Evolutionary conservation across 2,113 vertebrate genomes (phyloP).

Genomic region (Podarcis raffonei): DNA sequence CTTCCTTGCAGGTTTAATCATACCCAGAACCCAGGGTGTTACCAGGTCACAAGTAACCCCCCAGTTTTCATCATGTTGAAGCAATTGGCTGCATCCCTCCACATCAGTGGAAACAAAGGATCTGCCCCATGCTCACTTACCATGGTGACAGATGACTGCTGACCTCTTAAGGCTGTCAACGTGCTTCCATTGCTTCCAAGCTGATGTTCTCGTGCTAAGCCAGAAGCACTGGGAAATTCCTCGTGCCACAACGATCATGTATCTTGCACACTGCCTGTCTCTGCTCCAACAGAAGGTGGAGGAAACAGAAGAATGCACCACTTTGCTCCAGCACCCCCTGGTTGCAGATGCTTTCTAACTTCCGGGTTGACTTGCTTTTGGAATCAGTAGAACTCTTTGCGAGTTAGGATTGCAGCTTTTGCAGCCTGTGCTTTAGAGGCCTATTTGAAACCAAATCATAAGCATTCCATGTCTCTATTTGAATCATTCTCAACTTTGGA

Average conservation of each 20-base stretch:
- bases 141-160: neutral
- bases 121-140: neutral
- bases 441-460: constrained; percentile 46
- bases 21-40: neutral
- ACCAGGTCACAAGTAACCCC: neutral
- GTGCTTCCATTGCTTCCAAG: neutral
- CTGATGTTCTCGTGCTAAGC: neutral
- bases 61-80: neutral
- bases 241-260: too few relatives aligned
- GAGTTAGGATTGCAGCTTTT: neutral
- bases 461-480: neutral
- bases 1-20: neutral
- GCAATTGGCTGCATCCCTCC: neutral
- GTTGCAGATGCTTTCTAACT: neutral
- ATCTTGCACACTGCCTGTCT: too few relatives aligned
- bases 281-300: neutral
- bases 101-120: neutral
- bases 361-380: neutral
- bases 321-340: too few relatives aligned
- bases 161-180: neutral
- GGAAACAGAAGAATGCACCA: neutral
- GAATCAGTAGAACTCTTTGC: neutral
- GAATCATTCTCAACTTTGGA: constrained; percentile 12
- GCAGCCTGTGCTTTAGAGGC: constrained; percentile 28
- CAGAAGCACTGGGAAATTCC: neutral